Evolutionary conservation across 2,113 vertebrate species (phyloP), one percentile per base, ranked within the genome.

Genomic region (Turdus rufiventris): DNA sequence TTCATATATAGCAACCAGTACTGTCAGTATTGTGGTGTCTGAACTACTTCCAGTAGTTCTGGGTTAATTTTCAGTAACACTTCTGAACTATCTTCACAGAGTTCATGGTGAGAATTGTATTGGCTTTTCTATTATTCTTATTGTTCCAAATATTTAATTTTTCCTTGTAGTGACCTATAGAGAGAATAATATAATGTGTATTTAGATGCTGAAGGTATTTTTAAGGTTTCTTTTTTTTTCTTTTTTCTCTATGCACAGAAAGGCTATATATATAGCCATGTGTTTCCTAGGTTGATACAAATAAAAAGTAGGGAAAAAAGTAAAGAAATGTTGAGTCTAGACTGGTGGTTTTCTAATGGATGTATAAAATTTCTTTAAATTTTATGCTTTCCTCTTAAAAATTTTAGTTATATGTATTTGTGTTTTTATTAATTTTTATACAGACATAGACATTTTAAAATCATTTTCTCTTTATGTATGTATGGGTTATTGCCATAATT

Each of bases 181-280:
- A 67, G 7, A 48, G 1, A 17, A 66, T 48, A 36, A 18, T 68
- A 3, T 12, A 3, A 11, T 51, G 16, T 8, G 6, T 19, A 47
- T 58, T 76, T 48, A 93, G 31, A 36, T 15, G 12, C 2, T 48
- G 31, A 75, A 42, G 5, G 1, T 40, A 36, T 16, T 79, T 82
- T 74, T 31, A 31, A 12, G 21, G 1, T 43, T 36, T 19, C 34
- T 24, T 10, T 4, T 60, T 4, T 60, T 47, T 26, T 3, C 3
- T 10, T 5, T 84, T 38, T 38, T 38, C 9, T 10, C 38, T 40
- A 1, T 5, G 1, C 4, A 31, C n/a, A 53, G 17, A 67, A 73
- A 78, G 0, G 3, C 14, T 43, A 3, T 23, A 20, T n/a, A 56
- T 0, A 4, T 17, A 57, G 4, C 5, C 24, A 31, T 25, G 3